Evolutionary conservation across 2,113 vertebrate species (phyloP), one percentile per base, ranked within the genome.

Genomic region (Trogon surrucura): DNA sequence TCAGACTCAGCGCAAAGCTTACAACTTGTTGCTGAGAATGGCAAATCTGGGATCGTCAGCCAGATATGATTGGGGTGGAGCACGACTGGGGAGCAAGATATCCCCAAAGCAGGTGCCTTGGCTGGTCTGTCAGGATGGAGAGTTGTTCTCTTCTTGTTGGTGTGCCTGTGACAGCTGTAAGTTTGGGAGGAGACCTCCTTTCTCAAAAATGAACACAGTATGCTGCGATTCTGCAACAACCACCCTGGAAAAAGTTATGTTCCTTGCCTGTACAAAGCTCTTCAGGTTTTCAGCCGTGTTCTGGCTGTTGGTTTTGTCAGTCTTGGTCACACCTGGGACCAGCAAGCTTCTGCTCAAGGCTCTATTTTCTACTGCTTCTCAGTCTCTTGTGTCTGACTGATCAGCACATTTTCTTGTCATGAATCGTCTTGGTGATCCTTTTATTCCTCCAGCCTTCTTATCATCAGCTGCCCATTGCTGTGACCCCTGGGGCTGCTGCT

Each of bases 51-150:
- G 30, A 17, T 66, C 75, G 65, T 80, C 30, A 64, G 75, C 82
- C 92, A 71, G 80, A 30, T 1, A 9, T 53, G 41, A 41, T 41
- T 41, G 41, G 70, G 91, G 91, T 96, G 91, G 94, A 82, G 80
- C 74, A 61, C 62, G n/a, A 27, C 57, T 75, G 27, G 81, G 77
- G 58, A 95, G 71, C 45, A 41, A 62, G 62, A 93, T 83, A 54
- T 92, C 96, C 80, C 91, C 6, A 5, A 87, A 81, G 91, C 92
- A 93, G 91, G 86, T 95, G 93, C 69, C 77, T 89, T 93, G 95
- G 95, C 96, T 51, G 78, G 19, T 91, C 61, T 47, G 38, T 86
- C 34, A 88, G 54, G 65, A 60, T 1, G 1, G 19, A 85, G 62
- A 80, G 51, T 70, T 94, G 64, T 67, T 94, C 41, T 92, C 47